Evolutionary conservation across 2,113 vertebrate species (phyloP).

Genomic region (Erythrolamprus reginae): DNA sequence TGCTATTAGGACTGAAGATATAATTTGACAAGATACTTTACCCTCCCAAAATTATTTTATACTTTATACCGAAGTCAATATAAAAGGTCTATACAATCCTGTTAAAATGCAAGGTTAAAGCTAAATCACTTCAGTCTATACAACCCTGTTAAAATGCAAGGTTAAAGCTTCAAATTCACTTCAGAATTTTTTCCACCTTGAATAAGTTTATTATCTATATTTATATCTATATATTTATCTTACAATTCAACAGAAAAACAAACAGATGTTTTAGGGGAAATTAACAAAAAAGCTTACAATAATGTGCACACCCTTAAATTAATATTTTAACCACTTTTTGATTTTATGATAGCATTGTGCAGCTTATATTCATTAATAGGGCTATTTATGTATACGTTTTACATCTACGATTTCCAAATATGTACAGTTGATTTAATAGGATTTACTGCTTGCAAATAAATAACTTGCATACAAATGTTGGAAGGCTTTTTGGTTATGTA

Average conservation of each 20-base stretch:
- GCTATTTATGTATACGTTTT: not conserved
- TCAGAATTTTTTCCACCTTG: not conserved
- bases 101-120: not conserved
- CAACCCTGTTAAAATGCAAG: not conserved
- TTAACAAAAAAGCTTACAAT: not conserved
- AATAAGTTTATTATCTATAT: not conserved
- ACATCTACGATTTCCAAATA: not conserved
- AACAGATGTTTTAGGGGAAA: not conserved
- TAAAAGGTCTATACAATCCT: not conserved
- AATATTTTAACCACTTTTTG: not conserved
- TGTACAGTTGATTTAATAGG: not conserved
- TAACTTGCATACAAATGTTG: not conserved
- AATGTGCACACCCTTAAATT: not conserved
- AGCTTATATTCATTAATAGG: not conserved
- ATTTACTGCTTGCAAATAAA: not conserved
- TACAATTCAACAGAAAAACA: not conserved
- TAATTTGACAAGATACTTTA: not conserved
- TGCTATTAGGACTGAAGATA: not conserved
- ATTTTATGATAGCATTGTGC: not conserved
- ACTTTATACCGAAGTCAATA: not conserved
- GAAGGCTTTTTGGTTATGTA: not conserved
- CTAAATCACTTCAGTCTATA: not conserved
- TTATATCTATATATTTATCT: no score
- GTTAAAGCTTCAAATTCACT: not conserved
- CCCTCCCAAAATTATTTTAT: not conserved